phyloP scores from a whole-genome alignment of 1,140 invertebrate genomes.

The Thaumatotibia leucotreta region DNA sequence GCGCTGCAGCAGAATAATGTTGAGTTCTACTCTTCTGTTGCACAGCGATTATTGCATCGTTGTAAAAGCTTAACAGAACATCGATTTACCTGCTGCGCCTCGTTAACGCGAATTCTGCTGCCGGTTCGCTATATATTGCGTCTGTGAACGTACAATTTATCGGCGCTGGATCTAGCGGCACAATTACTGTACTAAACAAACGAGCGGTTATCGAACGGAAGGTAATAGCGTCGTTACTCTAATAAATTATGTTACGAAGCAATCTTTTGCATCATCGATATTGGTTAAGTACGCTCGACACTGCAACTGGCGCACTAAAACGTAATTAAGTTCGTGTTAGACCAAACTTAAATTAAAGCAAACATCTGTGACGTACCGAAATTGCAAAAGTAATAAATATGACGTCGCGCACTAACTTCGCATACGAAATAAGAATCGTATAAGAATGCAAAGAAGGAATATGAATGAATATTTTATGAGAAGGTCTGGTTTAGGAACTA shows the following conservation, averaged over 20 bases:
- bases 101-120: conserved; percentile 38
- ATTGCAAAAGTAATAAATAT: conserved; percentile 40
- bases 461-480: conserved; percentile 32
- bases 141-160: conserved; percentile 49
- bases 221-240: conserved; percentile 24
- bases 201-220: conserved; percentile 36
- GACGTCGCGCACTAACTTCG: conserved; percentile 33
- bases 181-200: conserved; percentile 51
- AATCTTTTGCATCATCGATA: conserved; percentile 16
- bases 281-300: not conserved
- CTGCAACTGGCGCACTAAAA: conserved; percentile 6
- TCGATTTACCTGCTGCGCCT: conserved; percentile 17
- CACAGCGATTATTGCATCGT: not conserved
- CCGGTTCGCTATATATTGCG: conserved; percentile 41
- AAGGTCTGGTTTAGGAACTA: conserved; percentile 12
- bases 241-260: conserved; percentile 21
- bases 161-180: conserved; percentile 36
- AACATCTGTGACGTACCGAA: conserved; percentile 28
- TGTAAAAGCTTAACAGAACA: not conserved
- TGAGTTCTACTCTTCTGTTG: not conserved
- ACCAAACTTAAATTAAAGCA: conserved; percentile 8
- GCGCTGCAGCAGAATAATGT: conserved; percentile 16
- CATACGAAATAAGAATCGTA: conserved; percentile 44
- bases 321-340: conserved; percentile 10
- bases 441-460: conserved; percentile 42